Evolutionary conservation across 2,888 invertebrate species (phyloP), one percentile per base, ranked within the genome.

Genomic region (Acholoe squamosa): DNA sequence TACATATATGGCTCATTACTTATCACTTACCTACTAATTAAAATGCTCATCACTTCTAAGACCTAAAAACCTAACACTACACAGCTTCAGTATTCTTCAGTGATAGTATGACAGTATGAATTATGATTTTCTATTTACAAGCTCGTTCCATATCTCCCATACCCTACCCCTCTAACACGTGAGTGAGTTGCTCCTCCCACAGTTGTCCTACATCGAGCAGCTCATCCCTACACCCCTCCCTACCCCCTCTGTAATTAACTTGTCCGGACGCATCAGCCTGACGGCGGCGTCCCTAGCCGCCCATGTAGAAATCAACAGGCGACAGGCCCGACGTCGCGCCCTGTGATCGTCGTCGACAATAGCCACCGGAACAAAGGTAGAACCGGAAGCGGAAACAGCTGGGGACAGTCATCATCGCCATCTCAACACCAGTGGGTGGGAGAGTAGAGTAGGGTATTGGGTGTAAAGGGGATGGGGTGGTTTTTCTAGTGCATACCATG

Each of bases 291-390:
- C n/a, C 12, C 5, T 7, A 7, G 61, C 19, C 61, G 61, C 7
- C 61, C 61, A 61, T 61, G 61, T 61, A 61, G 61, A 61, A 61
- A 61, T 61, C 61, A 61, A 61, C 61, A 61, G 61, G 61, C 61
- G 61, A 61, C 61, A 19, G 61, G 19, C 61, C 22, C 61, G 61
- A 61, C 61, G 61, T 61, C 61, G 61, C 61, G 61, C 61, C n/a
- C 76, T 76, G 76, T 76, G 76, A 76, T 76, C 76, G 76, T 19
- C 76, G 76, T 25, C 61, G 25, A 76, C 76, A 76, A 76, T 76
- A 31, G 76, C 14, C 76, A 31, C 76, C 31, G 31, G 76, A 76
- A 76, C 76, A 76, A 31, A 76, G 76, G 76, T 16, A 25, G 25
- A 14, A 25, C 28, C 76, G 76, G 76, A 76, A 31, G 28, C 76